Conservation (phyloP, 1,140 invertebrate species). For the Lineus longissimus region DNA sequence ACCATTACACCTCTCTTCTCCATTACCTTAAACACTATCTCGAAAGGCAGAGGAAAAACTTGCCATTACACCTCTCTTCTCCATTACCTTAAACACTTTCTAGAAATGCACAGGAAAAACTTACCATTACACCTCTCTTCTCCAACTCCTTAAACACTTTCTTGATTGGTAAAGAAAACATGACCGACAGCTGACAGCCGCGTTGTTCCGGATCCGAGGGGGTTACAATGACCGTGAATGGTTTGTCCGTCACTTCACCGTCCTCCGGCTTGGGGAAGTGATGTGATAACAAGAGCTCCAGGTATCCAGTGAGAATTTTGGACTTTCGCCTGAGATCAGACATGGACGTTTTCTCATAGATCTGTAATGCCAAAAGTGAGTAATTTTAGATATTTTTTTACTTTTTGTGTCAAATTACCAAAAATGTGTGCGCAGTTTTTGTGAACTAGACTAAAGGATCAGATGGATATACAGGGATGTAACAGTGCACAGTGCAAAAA, state of each 20-base stretch:
- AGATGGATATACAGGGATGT: too few relatives aligned
- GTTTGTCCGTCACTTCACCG: not conserved
- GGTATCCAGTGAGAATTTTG: constrained; percentile 59
- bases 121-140: constrained; percentile 59
- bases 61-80: too few relatives aligned
- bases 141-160: constrained; percentile 55
- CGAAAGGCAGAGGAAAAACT: too few relatives aligned
- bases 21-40: too few relatives aligned
- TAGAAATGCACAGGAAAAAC: constrained; percentile 23
- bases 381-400: too few relatives aligned
- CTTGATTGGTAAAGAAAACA: constrained; percentile 47
- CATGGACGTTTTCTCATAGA: constrained; percentile 58
- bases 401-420: too few relatives aligned
- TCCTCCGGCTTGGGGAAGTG: constrained; percentile 13
- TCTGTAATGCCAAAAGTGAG: constrained; percentile 38
- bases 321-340: constrained; percentile 56
- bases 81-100: too few relatives aligned
- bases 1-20: too few relatives aligned
- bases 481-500: too few relatives aligned
- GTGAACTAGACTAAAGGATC: too few relatives aligned
- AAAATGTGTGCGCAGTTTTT: too few relatives aligned
- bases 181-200: constrained; percentile 60
- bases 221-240: constrained; percentile 56
- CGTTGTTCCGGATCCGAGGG: constrained; percentile 57
- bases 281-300: constrained; percentile 55